Base-by-base conservation (phyloP, 2,797 vertebrate genomes). In the Ctenopoma kingsleyae region DNA sequence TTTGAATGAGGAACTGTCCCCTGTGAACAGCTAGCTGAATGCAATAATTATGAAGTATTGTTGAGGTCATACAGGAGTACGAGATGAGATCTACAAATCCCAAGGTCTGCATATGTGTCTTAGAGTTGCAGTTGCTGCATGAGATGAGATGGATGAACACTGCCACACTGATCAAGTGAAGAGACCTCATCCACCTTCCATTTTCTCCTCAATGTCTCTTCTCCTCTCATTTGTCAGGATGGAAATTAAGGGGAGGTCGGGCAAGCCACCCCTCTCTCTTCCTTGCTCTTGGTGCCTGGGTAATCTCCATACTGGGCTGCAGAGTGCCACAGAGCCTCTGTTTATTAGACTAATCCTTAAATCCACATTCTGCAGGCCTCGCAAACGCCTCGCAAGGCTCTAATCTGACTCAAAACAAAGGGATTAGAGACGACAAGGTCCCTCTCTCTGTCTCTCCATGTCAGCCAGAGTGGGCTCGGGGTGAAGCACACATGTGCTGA, bases 281-380 rank as follows among this genome's bases (percentile, higher is more conserved):
- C 74, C 84, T 79, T 77, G 80, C 83, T 86, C 83, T 87, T 49
- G 70, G 78, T 88, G 83, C 79, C 81, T 84, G 75, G 85, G 82
- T 90, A 89, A 92, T 93, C 91, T 91, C 86, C 79, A 81, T 75
- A 86, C 84, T 89, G 89, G 87, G 90, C 89, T 89, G 87, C 87
- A 85, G 87, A 89, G 89, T 90, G 86, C 89, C 85, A 91, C 88
- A 90, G 89, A 93, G 90, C 83, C 81, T 81, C 89, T 93, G 89
- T 95, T 94, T 94, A 94, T 95, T 93, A 93, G 88, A 89, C 92
- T 95, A 94, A 95, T 95, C 93, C 92, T 81, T 90, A 93, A 94
- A 94, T 93, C 93, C 92, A 91, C 92, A 95, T 94, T 94, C 90
- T 91, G 89, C 87, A 88, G 86, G 81, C 89, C 89, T 82, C 85